A percentile compares a stretch with the other conserved stretches of the same genome.
phyloP scores from a whole-genome alignment of 2,888 invertebrate species.

The Trissoscelio sp. region DNA sequence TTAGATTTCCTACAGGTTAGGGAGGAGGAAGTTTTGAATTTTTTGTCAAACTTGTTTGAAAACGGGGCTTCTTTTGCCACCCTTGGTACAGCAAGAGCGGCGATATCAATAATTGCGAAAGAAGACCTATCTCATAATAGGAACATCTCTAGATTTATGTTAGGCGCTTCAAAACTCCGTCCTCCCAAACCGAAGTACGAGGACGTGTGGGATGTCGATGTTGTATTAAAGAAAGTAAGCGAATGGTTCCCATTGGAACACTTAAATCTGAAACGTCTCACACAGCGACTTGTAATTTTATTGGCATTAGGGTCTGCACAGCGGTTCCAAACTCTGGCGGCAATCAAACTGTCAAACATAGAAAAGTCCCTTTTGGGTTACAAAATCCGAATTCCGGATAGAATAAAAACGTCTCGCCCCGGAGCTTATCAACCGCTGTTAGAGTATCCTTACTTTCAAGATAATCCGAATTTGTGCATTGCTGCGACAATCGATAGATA shows the following conservation, averaged over 20 bases:
- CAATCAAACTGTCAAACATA: neutral
- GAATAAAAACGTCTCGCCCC: slow-evolving; percentile 2
- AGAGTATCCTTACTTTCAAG: neutral
- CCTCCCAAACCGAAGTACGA: slow-evolving; percentile 11
- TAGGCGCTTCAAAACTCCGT: slow-evolving; percentile 4
- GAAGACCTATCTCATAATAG: neutral
- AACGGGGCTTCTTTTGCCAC: slow-evolving; percentile 7
- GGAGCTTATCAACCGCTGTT: slow-evolving; percentile 1
- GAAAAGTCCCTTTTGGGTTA: neutral
- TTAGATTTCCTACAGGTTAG: neutral
- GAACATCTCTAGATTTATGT: neutral
- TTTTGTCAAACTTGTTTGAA: neutral
- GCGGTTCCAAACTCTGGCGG: neutral
- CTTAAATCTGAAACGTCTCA: neutral
- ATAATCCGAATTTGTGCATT: slow-evolving; percentile 1
- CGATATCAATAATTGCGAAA: neutral
- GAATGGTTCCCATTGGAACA: neutral
- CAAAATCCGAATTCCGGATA: neutral
- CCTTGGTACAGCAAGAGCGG: neutral
- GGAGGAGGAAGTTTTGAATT: slow-evolving; percentile 8
- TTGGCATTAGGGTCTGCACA: neutral
- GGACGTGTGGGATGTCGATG: slow-evolving; percentile 1
- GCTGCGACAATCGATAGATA: neutral
- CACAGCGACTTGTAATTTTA: neutral
- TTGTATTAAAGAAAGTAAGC: neutral